These are phyloP conservation scores for Peribatodes rhomboidaria DNA, from an alignment of 2,888 invertebrate genomes.

Conservation along the genomic window DNA sequence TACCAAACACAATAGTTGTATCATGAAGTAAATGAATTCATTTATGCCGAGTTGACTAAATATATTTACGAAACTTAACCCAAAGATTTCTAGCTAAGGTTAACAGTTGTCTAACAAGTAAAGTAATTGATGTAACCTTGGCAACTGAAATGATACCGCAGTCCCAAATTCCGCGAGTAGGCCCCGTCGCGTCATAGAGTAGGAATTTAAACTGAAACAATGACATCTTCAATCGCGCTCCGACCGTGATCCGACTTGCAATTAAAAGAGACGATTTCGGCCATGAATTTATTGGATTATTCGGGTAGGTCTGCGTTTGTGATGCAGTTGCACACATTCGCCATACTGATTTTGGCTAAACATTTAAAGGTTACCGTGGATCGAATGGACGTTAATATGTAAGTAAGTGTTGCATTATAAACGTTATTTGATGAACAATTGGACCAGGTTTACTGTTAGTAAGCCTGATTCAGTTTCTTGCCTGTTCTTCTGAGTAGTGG, in stretches of 20 bases:
- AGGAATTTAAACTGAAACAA: constrained; percentile 82
- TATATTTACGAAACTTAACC: too few relatives aligned
- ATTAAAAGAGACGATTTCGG: constrained; percentile 47
- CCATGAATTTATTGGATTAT: constrained; percentile 37
- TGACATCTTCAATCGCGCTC: constrained; percentile 69
- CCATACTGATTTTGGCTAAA: constrained; percentile 24
- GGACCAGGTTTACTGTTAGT: too few relatives aligned
- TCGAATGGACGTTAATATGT: neutral
- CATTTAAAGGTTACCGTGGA: constrained; percentile 11
- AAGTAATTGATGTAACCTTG: too few relatives aligned
- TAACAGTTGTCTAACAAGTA: too few relatives aligned
- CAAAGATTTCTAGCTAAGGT: too few relatives aligned
- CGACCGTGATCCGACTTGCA: constrained; percentile 71
- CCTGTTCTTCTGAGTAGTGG: too few relatives aligned
- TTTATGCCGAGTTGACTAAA: too few relatives aligned
- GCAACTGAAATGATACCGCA: neutral
- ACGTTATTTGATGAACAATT: neutral
- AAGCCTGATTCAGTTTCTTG: too few relatives aligned
- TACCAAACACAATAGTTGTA: too few relatives aligned
- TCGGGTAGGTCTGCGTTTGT: constrained; percentile 35
- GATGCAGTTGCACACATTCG: constrained; percentile 24
- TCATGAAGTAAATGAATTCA: too few relatives aligned
- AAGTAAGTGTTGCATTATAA: neutral
- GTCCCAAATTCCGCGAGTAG: constrained; percentile 30
- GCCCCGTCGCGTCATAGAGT: constrained; percentile 72